Evolutionary conservation across 2,888 invertebrate species (phyloP).

Genomic region (Heliconius erato): DNA sequence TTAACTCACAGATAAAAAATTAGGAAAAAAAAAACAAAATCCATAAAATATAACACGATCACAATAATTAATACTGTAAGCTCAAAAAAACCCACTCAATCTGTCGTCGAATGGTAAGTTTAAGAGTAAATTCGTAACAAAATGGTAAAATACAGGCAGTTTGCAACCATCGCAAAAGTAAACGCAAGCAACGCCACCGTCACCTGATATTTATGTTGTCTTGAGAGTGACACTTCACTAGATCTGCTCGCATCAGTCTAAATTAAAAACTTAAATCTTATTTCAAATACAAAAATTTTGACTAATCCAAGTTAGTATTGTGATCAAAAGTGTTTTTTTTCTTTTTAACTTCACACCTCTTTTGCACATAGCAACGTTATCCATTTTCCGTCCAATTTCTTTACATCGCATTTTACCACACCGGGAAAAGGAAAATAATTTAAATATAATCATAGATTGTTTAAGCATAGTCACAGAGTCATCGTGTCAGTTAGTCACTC

Average conservation of each 20-base stretch:
- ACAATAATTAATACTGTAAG: constrained; percentile 11
- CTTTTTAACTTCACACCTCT: not conserved
- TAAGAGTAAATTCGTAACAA: not conserved
- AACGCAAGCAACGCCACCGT: constrained; percentile 51
- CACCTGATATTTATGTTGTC: constrained; percentile 81
- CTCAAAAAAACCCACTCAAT: constrained; percentile 15
- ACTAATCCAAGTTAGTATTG: too few species aligned
- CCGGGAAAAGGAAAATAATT: too few species aligned
- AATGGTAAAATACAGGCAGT: not conserved
- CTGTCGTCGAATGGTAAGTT: constrained; percentile 1
- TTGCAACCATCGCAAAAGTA: constrained; percentile 24
- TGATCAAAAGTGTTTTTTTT: not conserved
- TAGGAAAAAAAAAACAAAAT: not conserved
- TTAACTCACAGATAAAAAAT: not conserved
- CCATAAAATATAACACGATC: constrained; percentile 7
- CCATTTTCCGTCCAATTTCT: not conserved
- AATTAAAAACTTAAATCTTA: constrained; percentile 47
- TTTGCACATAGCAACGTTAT: not conserved
- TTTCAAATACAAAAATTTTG: not conserved
- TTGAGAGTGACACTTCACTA: constrained; percentile 80
- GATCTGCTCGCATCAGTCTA: constrained; percentile 58
- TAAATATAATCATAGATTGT: too few species aligned
- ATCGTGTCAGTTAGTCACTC: too few species aligned
- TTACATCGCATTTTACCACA: not conserved
- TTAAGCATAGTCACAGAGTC: too few species aligned